Evolutionary conservation across 53 echinoderm and acorn worm species (phyloP), one percentile per base, ranked within the genome.

Genomic region (Zoroaster sp.): DNA sequence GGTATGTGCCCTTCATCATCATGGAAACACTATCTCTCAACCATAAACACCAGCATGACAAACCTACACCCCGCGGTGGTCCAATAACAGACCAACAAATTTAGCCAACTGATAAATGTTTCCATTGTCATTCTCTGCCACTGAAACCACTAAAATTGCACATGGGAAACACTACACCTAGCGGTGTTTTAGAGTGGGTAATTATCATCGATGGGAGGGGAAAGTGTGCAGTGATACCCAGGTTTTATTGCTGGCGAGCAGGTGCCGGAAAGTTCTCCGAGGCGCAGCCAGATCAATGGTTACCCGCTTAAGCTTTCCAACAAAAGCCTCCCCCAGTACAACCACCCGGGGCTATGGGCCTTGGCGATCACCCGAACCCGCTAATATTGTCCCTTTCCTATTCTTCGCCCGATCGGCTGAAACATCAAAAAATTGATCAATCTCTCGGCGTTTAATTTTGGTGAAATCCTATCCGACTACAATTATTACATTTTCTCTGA

Each of bases 371-470:
- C 14, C 71, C 85, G 42, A 70, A 49, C 85, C 85, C 85, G 85
- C 70, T 85, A 85, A 70, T 70, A 85, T 71, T 69, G 70, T 49
- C 85, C 85, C 85, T 47, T 85, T 39, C 43, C 40, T 36, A 47
- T 85, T 85, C 85, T 70, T 31, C 12, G 4, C 47, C 49, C 9
- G 71, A 44, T 85, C 85, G 85, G 85, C 85, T 85, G 85, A 85
- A 85, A 85, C 85, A 85, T 85, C 85, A 85, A 85, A 85, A 85
- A 85, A 41, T 85, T 85, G 85, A 85, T 85, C 69, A 85, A 37
- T 85, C 85, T 85, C 85, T 71, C 36, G 85, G 85, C 85, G 85
- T 85, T 85, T 85, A 85, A 85, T 85, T 85, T 85, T 69, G 71
- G 42, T 71, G 85, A 32, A 85, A 85, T 85, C 71, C 32, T 70